Conservation (phyloP, 2,797 vertebrate species). For the Protosalanx chinensis region DNA sequence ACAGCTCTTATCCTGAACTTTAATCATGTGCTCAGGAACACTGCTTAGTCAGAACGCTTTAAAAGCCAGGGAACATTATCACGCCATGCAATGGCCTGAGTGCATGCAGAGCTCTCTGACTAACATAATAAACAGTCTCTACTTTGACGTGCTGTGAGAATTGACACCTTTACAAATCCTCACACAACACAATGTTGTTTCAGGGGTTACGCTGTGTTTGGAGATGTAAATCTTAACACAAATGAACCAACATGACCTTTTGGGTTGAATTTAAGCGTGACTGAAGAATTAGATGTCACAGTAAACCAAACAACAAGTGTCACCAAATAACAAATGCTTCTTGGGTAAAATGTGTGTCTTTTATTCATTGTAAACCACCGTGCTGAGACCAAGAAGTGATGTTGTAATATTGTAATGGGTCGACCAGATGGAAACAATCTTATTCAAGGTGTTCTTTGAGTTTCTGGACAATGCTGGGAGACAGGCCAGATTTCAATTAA, state of each 20-base stretch:
- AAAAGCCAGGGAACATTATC: neutral
- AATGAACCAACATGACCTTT: conserved; percentile 62
- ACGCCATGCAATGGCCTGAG: conserved; percentile 11
- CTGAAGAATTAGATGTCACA: conserved; percentile 33
- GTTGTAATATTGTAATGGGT: conserved; percentile 42
- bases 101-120: conserved; percentile 37
- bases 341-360: neutral
- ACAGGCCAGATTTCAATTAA: conserved; percentile 45
- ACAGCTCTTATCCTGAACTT: too few relatives aligned
- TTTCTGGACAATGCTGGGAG: conserved; percentile 54
- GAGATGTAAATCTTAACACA: conserved; percentile 59
- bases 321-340: neutral
- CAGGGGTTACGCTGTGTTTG: conserved; percentile 64
- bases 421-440: conserved; percentile 65
- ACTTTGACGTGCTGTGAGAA: conserved; percentile 65
- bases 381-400: conserved; percentile 26
- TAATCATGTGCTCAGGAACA: too few relatives aligned
- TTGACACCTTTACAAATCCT: conserved; percentile 53
- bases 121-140: conserved; percentile 41
- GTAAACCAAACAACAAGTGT: conserved; percentile 17
- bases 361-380: too few relatives aligned
- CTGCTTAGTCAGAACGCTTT: neutral
- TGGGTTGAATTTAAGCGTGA: conserved; percentile 42
- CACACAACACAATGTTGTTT: conserved; percentile 67
- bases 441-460: conserved; percentile 58